Conservation (phyloP, 1,140 invertebrate species). For the Linepithema humile region DNA sequence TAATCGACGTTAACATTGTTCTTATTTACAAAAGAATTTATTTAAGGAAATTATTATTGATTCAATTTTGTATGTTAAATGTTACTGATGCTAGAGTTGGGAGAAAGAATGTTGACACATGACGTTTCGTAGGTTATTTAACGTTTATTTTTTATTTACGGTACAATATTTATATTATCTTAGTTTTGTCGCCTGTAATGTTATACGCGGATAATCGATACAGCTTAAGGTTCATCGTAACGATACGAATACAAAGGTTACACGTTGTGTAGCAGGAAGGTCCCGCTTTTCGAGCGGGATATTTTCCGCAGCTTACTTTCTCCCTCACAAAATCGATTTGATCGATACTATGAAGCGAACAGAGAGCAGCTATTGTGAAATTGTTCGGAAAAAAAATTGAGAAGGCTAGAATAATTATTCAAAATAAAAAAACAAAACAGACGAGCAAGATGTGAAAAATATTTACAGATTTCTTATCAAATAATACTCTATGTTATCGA, state of each 20-base stretch:
- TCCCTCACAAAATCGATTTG: constrained; percentile 33
- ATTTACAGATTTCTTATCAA: no score
- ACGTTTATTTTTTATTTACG: constrained; percentile 79
- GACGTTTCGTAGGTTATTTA: constrained; percentile 75
- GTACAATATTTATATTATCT: constrained; percentile 81
- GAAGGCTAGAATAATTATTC: no score
- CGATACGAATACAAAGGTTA: constrained; percentile 79
- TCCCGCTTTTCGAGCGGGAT: constrained; percentile 22
- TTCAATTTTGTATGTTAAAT: background rate
- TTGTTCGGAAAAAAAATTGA: no score
- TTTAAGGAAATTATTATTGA: background rate
- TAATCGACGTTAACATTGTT: background rate
- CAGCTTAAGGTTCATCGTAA: constrained; percentile 78
- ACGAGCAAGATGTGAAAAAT: no score
- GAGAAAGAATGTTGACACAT: background rate
- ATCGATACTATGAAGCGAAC: background rate
- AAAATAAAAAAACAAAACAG: no score
- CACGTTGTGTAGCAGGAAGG: constrained; percentile 63
- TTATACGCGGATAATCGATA: constrained; percentile 78
- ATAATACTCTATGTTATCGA: no score
- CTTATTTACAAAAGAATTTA: background rate
- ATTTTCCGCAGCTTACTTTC: constrained; percentile 11
- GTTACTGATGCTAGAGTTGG: background rate
- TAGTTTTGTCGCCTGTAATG: constrained; percentile 76
- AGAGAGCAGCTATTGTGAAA: no score